Evolutionary conservation across 2,797 vertebrate genomes (phyloP).

Genomic region (Tenualosa ilisha): DNA sequence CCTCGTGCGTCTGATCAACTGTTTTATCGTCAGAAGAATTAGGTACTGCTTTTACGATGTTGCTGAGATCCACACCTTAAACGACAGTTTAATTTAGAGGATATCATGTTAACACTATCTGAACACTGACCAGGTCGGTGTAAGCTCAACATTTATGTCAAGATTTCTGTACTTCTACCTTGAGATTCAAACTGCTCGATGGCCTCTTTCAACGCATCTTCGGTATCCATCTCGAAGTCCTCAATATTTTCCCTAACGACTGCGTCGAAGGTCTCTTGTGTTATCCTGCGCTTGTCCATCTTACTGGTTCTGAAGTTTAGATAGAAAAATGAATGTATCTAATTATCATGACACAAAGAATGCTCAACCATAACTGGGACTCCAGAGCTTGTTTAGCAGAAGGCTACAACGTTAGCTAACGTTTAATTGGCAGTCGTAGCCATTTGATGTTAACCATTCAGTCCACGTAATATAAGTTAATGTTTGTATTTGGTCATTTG

Average conservation of each 20-base stretch:
- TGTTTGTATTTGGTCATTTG: background rate
- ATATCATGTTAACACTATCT: background rate
- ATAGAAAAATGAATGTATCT: background rate
- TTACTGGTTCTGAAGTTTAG: conserved; percentile 3
- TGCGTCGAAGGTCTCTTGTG: conserved; percentile 92
- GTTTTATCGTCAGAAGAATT: conserved; percentile 67
- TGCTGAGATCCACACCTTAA: conserved; percentile 89
- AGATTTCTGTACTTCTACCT: conserved; percentile 69
- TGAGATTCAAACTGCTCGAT: conserved; percentile 93
- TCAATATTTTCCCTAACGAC: conserved; percentile 88
- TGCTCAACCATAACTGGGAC: no score
- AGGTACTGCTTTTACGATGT: conserved; percentile 82
- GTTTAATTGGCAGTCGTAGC: background rate
- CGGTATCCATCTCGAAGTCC: conserved; percentile 88
- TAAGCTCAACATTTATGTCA: background rate
- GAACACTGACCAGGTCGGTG: background rate
- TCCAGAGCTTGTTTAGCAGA: no score
- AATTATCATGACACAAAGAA: background rate
- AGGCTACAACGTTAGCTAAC: background rate
- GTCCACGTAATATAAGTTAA: background rate
- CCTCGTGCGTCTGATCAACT: conserved; percentile 77
- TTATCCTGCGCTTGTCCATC: conserved; percentile 86
- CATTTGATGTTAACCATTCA: background rate
- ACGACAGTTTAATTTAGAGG: background rate
- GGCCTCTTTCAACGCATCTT: conserved; percentile 87